Percentiles rank a stretch among this genome's conserved stretches.
Conservation (phyloP, 2,888 invertebrate genomes). For the Andrena minutula region DNA sequence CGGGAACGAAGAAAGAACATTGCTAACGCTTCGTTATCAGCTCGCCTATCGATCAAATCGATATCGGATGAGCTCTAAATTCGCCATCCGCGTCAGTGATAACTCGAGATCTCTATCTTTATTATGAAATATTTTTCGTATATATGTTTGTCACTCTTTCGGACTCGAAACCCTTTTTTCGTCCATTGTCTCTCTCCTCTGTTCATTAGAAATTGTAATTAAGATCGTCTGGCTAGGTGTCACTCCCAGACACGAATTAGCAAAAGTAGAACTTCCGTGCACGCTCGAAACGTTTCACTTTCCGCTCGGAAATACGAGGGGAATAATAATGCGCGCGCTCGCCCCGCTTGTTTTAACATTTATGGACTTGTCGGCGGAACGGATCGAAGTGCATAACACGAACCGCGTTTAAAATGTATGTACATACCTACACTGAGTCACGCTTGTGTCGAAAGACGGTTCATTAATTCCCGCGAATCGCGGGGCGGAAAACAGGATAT, state of each 20-base stretch:
- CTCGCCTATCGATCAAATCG: constrained; percentile 42
- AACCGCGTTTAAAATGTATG: constrained; percentile 11
- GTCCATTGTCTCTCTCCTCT: too few species aligned
- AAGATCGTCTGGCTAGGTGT: too few species aligned
- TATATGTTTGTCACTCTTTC: too few species aligned
- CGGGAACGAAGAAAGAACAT: neutral
- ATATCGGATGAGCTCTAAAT: constrained; percentile 38
- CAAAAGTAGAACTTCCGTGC: neutral
- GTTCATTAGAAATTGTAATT: neutral
- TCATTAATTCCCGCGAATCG: constrained; percentile 52
- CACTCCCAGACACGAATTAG: neutral
- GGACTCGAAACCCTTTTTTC: too few species aligned
- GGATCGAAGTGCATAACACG: constrained; percentile 29
- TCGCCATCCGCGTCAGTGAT: neutral
- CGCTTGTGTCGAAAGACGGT: constrained; percentile 32
- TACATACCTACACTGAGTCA: constrained; percentile 30
- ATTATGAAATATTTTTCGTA: too few species aligned
- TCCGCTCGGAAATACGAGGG: constrained; percentile 5
- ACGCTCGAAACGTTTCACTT: neutral
- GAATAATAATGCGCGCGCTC: constrained; percentile 21
- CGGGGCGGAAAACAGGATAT: constrained; percentile 29
- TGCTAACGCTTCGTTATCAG: constrained; percentile 42
- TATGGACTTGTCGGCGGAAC: constrained; percentile 10
- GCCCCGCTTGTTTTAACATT: constrained; percentile 14
- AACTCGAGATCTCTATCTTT: too few species aligned